These are phyloP conservation scores for Bombus affinis DNA, from an alignment of 1,140 invertebrate species.

Conservation along the genomic window DNA sequence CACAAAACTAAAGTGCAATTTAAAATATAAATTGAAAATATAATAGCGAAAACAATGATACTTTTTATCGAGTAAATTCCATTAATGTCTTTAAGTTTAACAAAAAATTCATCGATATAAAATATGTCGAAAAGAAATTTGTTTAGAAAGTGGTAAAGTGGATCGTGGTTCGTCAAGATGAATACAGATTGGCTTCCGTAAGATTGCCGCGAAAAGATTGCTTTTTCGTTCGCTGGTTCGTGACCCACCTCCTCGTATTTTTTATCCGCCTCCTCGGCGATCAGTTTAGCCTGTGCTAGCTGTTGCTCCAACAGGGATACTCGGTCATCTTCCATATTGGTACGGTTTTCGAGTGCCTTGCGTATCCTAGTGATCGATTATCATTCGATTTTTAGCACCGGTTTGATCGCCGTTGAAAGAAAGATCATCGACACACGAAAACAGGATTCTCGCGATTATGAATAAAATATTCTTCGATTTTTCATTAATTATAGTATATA, in stretches of 20 bases:
- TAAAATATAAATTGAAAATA: too few species aligned
- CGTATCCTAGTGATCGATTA: slow-evolving; percentile 91
- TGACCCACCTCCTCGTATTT: slow-evolving; percentile 98
- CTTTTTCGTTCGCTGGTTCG: slow-evolving; percentile 59
- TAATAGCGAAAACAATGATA: too few species aligned
- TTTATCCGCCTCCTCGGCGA: slow-evolving; percentile 99
- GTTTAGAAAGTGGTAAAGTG: not conserved
- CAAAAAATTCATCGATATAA: too few species aligned
- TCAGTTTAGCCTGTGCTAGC: slow-evolving; percentile 97
- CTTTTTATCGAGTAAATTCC: too few species aligned
- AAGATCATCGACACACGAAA: slow-evolving; percentile 25
- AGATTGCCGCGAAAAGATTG: not conserved
- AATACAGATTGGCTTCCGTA: slow-evolving; percentile 23
- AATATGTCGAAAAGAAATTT: too few species aligned
- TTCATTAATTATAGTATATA: not conserved
- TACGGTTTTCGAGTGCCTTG: slow-evolving; percentile 98
- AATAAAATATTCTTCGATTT: not conserved
- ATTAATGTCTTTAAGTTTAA: too few species aligned
- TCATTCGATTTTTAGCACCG: slow-evolving; percentile 67
- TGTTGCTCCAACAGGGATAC: slow-evolving; percentile 97
- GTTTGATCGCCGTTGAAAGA: slow-evolving; percentile 70
- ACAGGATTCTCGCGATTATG: not conserved
- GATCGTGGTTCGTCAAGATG: slow-evolving; percentile 11
- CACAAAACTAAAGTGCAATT: too few species aligned
- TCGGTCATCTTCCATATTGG: slow-evolving; percentile 99